Conservation (phyloP, 2,888 invertebrate species). For the Glomeris marginata region DNA sequence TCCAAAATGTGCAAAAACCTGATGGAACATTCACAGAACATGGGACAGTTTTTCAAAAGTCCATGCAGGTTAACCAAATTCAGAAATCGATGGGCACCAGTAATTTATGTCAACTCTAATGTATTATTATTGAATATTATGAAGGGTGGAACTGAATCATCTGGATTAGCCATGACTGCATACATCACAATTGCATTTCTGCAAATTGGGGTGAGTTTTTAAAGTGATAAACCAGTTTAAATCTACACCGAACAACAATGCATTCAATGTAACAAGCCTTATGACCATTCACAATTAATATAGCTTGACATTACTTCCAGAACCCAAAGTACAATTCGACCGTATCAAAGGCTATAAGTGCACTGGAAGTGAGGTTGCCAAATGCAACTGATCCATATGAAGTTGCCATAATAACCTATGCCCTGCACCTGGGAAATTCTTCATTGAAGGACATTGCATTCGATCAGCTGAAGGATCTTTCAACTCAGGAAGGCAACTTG, state of each 20-base stretch:
- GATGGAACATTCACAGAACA: constrained; percentile 58
- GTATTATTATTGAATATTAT: neutral
- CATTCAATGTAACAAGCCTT: too few relatives aligned
- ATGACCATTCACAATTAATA: too few relatives aligned
- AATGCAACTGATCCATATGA: constrained; percentile 51
- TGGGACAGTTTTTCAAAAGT: constrained; percentile 50
- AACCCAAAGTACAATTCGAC: too few relatives aligned
- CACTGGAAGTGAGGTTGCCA: too few relatives aligned
- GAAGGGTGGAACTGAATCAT: constrained; percentile 18
- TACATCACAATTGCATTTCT: constrained; percentile 50
- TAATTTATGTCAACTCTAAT: neutral
- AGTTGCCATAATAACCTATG: constrained; percentile 57
- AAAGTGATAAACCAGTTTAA: neutral
- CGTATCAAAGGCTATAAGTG: too few relatives aligned
- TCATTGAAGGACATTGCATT: constrained; percentile 49
- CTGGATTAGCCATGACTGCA: constrained; percentile 37
- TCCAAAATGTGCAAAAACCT: constrained; percentile 48
- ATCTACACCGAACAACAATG: neutral
- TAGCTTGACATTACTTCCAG: too few relatives aligned
- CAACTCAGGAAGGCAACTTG: too few relatives aligned
- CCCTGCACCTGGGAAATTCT: constrained; percentile 58
- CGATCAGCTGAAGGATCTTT: constrained; percentile 37
- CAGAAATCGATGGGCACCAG: neutral
- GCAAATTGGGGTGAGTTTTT: constrained; percentile 39
- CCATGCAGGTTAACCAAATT: constrained; percentile 33